Evolutionary conservation across 2,888 invertebrate species (phyloP), one percentile per base, ranked within the genome.

Genomic region (Caenorhabditis auriculariae): DNA sequence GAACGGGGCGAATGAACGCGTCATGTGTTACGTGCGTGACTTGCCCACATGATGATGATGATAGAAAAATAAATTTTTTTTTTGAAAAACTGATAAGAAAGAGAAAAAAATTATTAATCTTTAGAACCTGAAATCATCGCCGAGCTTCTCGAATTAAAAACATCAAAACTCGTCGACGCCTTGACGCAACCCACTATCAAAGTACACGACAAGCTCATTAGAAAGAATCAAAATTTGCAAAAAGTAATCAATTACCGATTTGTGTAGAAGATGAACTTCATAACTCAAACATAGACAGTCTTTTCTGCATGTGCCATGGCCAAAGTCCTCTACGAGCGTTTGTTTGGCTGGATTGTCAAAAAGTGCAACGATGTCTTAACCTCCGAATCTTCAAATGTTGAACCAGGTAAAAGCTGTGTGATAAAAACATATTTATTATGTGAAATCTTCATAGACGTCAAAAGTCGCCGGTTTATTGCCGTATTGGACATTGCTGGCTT

Each of bases 101-200:
- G n/a, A n/a, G n/a, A 7, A 9, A n/a, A 35, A 35, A n/a, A 35
- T 15, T 1, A 15, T 44, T 21, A 23, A 17, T 17, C 53, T 65
- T n/a, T 52, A 75, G 80, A 78, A 47, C 56, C 78, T 32, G 71
- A 73, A n/a, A 63, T 54, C 27, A 74, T 73, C 7, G 68, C 74
- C 23, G 66, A 71, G 26, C 48, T 77, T 21, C 51, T 78, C 12
- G 67, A 71, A 50, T 53, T 80, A 38, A 69, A 64, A 23, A 56
- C 66, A 17, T 53, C 56, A 15, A 55, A 66, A 35, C 65, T 80
- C 5, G 71, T 84, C 46, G 83, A 83, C 71, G 82, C 82, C 54
- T 73, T 85, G 49, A 78, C 84, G 35, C 83, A 84, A 65, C 85
- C 85, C 24, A 84, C 82, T 66, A 84, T 85, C 53, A 84, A 84